phyloP scores from a whole-genome alignment of 1,140 invertebrate species.

The Globodera ellingtonae region DNA sequence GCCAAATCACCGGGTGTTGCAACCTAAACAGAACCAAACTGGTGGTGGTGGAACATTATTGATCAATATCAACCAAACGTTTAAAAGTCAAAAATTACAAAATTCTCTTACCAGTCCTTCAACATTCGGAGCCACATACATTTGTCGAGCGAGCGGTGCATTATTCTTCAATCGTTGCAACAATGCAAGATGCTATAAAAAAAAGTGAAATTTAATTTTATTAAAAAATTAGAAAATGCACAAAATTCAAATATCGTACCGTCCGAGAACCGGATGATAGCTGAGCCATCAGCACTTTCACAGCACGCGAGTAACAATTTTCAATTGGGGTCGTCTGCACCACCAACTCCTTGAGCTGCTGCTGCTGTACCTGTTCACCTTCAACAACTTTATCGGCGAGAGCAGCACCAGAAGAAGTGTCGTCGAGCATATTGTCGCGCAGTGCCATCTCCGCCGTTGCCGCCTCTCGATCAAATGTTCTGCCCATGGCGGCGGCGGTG shows the following conservation, averaged over 20 bases:
- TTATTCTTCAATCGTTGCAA: slow-evolving; percentile 16
- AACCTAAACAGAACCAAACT: slow-evolving; percentile 1
- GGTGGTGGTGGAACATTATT: neutral
- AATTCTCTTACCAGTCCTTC: slow-evolving; percentile 42
- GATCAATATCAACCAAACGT: too few species aligned
- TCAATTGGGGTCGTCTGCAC: slow-evolving; percentile 7
- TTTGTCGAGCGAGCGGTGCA: slow-evolving; percentile 32
- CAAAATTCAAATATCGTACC: neutral
- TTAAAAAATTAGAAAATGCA: neutral
- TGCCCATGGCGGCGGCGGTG: neutral
- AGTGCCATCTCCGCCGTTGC: neutral
- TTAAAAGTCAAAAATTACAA: neutral
- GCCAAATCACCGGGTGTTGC: slow-evolving; percentile 4
- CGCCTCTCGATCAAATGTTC: neutral
- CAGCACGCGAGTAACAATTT: slow-evolving; percentile 28
- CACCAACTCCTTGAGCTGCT: neutral
- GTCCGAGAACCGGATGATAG: neutral
- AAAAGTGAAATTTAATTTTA: neutral
- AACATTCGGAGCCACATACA: slow-evolving; percentile 44
- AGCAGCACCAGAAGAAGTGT: neutral
- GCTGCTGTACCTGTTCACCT: neutral
- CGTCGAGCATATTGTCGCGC: neutral
- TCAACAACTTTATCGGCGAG: neutral
- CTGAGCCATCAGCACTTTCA: slow-evolving; percentile 15
- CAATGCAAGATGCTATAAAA: neutral